These are phyloP conservation scores for Papilio protenor DNA, from an alignment of 2,888 invertebrate species.

Conservation along the genomic window DNA sequence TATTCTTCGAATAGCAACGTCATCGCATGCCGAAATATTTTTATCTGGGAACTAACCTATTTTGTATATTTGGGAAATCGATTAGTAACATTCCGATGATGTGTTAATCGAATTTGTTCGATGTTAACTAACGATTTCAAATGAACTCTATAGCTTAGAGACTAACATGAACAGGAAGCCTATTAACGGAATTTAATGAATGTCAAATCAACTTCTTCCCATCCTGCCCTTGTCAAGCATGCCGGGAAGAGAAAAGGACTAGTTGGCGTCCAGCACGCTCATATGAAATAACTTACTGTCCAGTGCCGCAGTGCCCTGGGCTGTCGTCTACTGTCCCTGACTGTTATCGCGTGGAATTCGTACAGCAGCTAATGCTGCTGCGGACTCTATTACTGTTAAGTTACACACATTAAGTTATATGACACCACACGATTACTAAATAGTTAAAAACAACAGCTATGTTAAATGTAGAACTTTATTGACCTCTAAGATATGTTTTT, in stretches of 20 bases:
- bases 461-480: background rate
- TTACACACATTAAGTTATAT: background rate
- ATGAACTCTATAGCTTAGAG: background rate
- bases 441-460: background rate
- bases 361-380: background rate
- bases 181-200: background rate
- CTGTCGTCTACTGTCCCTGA: background rate
- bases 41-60: background rate
- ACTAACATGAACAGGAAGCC: background rate
- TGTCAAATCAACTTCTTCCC: background rate
- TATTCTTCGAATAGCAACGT: constrained; percentile 4
- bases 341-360: too few species aligned
- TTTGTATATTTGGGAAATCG: constrained; percentile 1
- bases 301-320: background rate
- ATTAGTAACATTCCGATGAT: constrained; percentile 3
- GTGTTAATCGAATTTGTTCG: background rate
- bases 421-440: background rate
- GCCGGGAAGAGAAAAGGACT: background rate
- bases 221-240: background rate
- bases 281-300: too few species aligned
- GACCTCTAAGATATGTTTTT: background rate
- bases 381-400: background rate
- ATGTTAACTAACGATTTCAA: background rate
- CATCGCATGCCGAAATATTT: background rate
- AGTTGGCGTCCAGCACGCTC: too few species aligned